A percentile compares a stretch with the other conserved stretches of the same genome.
Evolutionary conservation across 2,888 invertebrate species (phyloP).

Genomic region (Petrophora chlorosata): DNA sequence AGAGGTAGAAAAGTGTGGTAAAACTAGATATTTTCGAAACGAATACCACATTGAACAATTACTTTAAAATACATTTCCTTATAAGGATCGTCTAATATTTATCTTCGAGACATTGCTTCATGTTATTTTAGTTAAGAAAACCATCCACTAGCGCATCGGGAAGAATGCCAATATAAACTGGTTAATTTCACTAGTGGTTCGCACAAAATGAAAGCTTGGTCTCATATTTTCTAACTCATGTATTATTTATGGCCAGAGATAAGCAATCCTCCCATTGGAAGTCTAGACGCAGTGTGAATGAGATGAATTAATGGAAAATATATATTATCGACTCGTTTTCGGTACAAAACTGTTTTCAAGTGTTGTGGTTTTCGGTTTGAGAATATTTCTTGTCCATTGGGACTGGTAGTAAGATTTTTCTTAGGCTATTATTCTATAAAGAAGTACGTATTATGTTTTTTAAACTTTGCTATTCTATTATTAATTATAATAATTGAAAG

Average conservation of each 20-base stretch:
- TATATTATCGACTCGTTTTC: conserved; percentile 46
- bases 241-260: conserved; percentile 70
- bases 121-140: conserved; percentile 53
- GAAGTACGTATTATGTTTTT: too few relatives aligned
- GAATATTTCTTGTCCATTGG: background rate
- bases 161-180: conserved; percentile 75
- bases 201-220: conserved; percentile 64
- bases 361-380: conserved; percentile 38
- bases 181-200: conserved; percentile 72
- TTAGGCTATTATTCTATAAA: too few relatives aligned
- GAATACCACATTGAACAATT: too few relatives aligned
- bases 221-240: conserved; percentile 75
- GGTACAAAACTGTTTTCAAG: conserved; percentile 50
- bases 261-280: conserved; percentile 68
- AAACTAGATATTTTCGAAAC: too few relatives aligned
- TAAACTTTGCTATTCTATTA: too few relatives aligned
- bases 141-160: conserved; percentile 48
- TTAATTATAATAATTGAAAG: too few relatives aligned
- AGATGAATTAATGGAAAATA: conserved; percentile 69
- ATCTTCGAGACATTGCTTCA: conserved; percentile 7
- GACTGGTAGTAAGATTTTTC: background rate
- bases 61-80: background rate
- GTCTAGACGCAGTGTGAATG: conserved; percentile 74
- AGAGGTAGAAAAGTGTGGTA: too few relatives aligned
- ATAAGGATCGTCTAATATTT: conserved; percentile 5